phyloP scores from a whole-genome alignment of 2,797 vertebrate species.

The Eulemur albifrons region DNA sequence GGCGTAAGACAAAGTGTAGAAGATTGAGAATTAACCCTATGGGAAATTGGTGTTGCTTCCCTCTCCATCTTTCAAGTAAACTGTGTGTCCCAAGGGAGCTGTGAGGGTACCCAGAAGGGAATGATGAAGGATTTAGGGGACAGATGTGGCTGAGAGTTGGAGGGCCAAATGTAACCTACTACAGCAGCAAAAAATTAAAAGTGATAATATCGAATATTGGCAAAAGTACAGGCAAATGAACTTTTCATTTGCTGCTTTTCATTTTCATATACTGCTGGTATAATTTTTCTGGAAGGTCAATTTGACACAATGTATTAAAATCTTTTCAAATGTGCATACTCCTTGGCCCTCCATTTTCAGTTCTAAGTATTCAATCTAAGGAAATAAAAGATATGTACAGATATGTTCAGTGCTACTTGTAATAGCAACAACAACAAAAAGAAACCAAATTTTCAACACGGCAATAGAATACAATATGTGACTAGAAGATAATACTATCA shows the following conservation, averaged over 20 bases:
- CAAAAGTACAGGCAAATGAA: not conserved
- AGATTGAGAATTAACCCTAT: not conserved
- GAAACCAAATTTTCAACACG: not conserved
- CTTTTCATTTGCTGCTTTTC: too few species aligned
- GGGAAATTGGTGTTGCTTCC: not conserved
- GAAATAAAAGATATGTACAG: not conserved
- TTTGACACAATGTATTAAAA: not conserved
- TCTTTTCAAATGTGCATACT: not conserved
- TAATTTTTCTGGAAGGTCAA: not conserved
- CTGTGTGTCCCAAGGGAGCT: not conserved
- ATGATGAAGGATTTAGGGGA: not conserved
- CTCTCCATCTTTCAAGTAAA: not conserved
- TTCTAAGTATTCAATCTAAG: not conserved
- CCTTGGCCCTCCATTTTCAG: not conserved
- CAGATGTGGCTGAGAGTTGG: not conserved
- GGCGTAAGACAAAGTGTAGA: not conserved
- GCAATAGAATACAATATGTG: not conserved
- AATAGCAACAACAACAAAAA: not conserved
- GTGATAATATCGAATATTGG: not conserved
- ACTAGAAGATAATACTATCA: not conserved
- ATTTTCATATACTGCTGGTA: not conserved
- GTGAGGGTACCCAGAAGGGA: not conserved
- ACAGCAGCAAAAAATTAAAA: not conserved
- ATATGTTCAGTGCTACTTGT: not conserved
- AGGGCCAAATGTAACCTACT: not conserved